phyloP scores from a whole-genome alignment of 2,888 invertebrate genomes.

The Monoplex corrugatus region DNA sequence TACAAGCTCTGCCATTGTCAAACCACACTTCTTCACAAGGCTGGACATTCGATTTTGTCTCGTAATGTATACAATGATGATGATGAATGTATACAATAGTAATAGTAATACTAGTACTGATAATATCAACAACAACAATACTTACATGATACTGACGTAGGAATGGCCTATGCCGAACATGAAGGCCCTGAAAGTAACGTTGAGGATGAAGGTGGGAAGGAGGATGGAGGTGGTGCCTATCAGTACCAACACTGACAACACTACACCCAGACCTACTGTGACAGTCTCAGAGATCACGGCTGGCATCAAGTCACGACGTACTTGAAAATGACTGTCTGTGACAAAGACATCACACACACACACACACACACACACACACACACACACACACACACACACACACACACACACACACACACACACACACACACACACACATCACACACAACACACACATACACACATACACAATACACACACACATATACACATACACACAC shows the following conservation, averaged over 20 bases:
- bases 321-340: slow-evolving; percentile 57
- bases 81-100: too few species aligned
- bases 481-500: not conserved
- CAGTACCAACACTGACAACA: slow-evolving; percentile 53
- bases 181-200: slow-evolving; percentile 67
- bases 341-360: not conserved
- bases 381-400: not conserved
- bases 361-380: slow-evolving; percentile 14
- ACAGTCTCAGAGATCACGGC: slow-evolving; percentile 64
- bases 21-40: too few species aligned
- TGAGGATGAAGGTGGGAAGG: slow-evolving; percentile 61
- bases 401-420: slow-evolving; percentile 6
- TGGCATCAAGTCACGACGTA: slow-evolving; percentile 63
- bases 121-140: slow-evolving; percentile 25
- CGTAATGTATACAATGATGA: too few species aligned
- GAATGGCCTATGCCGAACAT: slow-evolving; percentile 67
- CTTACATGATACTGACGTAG: slow-evolving; percentile 65
- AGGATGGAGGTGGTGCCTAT: not conserved
- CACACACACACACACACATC: not conserved
- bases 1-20: too few species aligned
- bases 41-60: too few species aligned
- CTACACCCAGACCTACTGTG: slow-evolving; percentile 59
- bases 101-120: too few species aligned
- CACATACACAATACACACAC: slow-evolving; percentile 10
- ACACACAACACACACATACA: not conserved